A percentile compares a stretch with the other conserved stretches of the same genome.
Evolutionary conservation across 2,113 vertebrate genomes (phyloP).

Genomic region (Sapayoa aenigma): DNA sequence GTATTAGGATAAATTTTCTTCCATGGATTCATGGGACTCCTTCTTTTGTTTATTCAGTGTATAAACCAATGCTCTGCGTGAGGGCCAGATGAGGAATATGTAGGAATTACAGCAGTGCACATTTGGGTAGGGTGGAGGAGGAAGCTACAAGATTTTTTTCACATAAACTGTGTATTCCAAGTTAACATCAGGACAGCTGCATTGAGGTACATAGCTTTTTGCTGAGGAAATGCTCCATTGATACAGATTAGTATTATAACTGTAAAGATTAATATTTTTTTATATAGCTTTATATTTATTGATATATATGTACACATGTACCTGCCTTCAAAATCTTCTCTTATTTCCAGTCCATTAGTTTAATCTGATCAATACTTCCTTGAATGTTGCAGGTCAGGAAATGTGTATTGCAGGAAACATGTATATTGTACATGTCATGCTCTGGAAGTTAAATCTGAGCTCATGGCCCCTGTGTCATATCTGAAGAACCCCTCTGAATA

Average conservation of each 20-base stretch:
- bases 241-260: not conserved
- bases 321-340: not conserved
- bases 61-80: not conserved
- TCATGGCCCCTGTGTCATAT: not conserved
- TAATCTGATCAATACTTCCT: not conserved
- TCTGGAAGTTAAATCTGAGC: not conserved
- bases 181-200: not conserved
- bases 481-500: not conserved
- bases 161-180: not conserved
- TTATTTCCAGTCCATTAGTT: not conserved
- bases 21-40: not conserved
- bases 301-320: fast-evolving
- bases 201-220: not conserved
- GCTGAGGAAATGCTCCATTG: not conserved
- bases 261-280: not conserved
- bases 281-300: not conserved
- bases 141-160: not conserved
- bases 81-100: not conserved
- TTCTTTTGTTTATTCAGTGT: not conserved
- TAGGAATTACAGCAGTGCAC: not conserved
- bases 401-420: too few relatives aligned
- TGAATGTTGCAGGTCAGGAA: not conserved
- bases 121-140: not conserved
- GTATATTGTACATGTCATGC: not conserved
- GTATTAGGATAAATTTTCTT: not conserved